Evolutionary conservation across 2,888 invertebrate genomes (phyloP).

Genomic region (Campoplex capitator): DNA sequence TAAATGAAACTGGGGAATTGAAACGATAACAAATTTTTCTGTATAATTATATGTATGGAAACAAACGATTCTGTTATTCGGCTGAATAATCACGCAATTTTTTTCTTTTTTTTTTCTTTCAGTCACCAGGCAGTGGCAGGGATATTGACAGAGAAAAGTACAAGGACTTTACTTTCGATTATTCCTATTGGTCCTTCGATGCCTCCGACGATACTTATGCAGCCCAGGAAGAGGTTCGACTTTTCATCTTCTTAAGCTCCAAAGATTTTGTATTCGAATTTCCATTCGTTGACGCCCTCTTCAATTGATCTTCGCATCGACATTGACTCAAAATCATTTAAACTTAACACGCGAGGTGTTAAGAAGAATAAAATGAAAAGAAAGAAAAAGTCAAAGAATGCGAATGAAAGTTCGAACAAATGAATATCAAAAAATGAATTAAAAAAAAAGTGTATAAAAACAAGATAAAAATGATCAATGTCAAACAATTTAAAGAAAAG

Average conservation of each 20-base stretch:
- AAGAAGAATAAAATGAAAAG: neutral
- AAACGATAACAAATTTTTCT: neutral
- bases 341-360: too few species aligned
- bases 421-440: neutral
- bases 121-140: constrained; percentile 86
- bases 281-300: neutral
- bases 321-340: neutral
- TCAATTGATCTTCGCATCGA: neutral
- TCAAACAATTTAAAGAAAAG: too few species aligned
- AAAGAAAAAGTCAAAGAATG: neutral
- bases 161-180: constrained; percentile 95
- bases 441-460: neutral
- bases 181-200: constrained; percentile 95
- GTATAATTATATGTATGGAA: neutral
- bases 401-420: neutral
- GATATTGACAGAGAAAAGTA: constrained; percentile 88
- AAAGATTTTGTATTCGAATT: neutral
- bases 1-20: neutral
- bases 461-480: neutral
- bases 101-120: constrained; percentile 70
- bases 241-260: constrained; percentile 6
- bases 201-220: constrained; percentile 89
- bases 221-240: constrained; percentile 91
- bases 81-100: constrained; percentile 20
- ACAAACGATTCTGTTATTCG: neutral